These are phyloP conservation scores for Picus viridis DNA, from an alignment of 2,797 vertebrate species.

Conservation along the genomic window DNA sequence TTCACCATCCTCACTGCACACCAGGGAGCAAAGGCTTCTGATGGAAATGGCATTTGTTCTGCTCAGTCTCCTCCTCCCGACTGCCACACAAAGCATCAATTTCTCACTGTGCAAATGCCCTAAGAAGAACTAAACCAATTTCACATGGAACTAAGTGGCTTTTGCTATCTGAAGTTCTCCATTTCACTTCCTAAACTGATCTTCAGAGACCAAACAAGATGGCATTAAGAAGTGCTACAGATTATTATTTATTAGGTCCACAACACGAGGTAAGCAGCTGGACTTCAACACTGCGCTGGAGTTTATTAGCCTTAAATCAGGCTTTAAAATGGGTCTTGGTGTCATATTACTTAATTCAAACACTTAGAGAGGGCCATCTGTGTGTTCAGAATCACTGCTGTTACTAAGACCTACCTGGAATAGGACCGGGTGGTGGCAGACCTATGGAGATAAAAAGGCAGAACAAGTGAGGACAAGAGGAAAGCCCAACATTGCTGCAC, in stretches of 20 bases:
- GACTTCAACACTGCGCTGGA: background rate
- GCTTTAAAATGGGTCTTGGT: background rate
- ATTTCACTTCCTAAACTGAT: background rate
- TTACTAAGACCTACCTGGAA: conserved; percentile 66
- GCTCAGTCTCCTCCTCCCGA: background rate
- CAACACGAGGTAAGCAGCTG: background rate
- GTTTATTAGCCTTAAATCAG: background rate
- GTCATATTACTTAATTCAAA: background rate
- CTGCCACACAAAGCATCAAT: background rate
- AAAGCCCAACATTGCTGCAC: background rate
- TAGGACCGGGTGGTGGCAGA: conserved; percentile 69
- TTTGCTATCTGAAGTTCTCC: background rate
- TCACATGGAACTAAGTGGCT: background rate
- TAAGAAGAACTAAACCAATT: background rate
- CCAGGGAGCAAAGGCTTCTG: background rate
- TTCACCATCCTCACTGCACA: background rate
- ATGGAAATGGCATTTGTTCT: background rate
- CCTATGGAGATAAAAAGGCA: conserved; percentile 38
- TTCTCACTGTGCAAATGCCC: background rate
- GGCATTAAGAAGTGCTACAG: background rate
- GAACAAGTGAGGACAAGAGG: background rate
- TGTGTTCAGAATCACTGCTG: background rate
- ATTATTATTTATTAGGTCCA: background rate
- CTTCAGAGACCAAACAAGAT: background rate
- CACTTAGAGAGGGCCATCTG: background rate